Base-by-base conservation (phyloP, 2,113 vertebrate species). In the Charadrius vociferus region DNA sequence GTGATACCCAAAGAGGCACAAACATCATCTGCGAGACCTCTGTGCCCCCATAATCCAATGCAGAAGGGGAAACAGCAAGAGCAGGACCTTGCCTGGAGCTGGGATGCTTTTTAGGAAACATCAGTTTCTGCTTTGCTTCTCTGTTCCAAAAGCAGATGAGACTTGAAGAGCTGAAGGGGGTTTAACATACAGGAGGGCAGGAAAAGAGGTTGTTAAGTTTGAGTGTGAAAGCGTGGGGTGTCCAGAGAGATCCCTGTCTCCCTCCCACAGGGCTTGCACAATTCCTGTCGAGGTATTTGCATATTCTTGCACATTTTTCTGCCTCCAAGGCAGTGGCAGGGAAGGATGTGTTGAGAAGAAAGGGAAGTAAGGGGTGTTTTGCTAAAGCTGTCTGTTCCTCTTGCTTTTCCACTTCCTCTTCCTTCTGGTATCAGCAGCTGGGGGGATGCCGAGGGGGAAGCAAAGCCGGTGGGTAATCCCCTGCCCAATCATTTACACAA, bases 371-470 rank as follows among this genome's bases (percentile, higher is more conserved):
- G 45, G 39, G 47, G 34, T n/a, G 15, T 81, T 86, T 73, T 93
- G 58, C 37, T 94, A 73, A 93, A 91, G 14, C 16, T 49, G 34
- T n/a, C 39, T 41, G 82, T 97, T 97, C 91, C 93, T 94, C 68
- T 90, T 92, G 52, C 71, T 65, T 66, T 86, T 81, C 49, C 34
- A 81, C 91, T 95, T 91, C 81, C 75, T 66, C 91, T 95, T 91
- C 81, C 80, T 62, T 34, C 39, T 66, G 27, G 5, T 62, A 65
- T n/a, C 41, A 78, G 71, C 74, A 68, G 77, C 83, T n/a, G 15
- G 4, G 24, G 39, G 3, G 4, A 21, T 36, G 24, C 20, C 4
- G 1, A 88, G 29, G 37, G 50, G 43, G 62, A 87, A 85, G 34
- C 23, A 13, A 2, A 26, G 36, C 23, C 19, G 61, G 47, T 49